These are phyloP conservation scores for Threskiornis aethiopicus DNA, from an alignment of 2,797 vertebrate species.

Conservation along the genomic window DNA sequence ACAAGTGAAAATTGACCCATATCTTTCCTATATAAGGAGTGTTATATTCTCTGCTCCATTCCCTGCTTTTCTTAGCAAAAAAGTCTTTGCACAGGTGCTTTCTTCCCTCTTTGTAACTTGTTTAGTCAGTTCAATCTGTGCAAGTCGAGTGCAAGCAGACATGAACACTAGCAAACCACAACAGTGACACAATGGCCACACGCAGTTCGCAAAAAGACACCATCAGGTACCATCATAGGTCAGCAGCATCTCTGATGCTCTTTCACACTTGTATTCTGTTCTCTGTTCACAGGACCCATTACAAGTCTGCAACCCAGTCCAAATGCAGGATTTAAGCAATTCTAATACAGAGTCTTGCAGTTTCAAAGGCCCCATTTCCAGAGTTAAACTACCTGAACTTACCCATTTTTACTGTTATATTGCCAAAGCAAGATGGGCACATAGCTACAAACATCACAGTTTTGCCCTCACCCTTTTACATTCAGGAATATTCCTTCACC, in stretches of 20 bases:
- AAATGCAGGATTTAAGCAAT: neutral
- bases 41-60: neutral
- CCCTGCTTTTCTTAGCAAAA: neutral
- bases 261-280: neutral
- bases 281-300: neutral
- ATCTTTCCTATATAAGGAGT: neutral
- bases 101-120: neutral
- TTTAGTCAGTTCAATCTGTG: neutral
- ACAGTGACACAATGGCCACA: rapidly evolving
- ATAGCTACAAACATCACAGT: neutral
- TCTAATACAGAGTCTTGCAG: neutral
- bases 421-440: neutral
- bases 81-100: neutral
- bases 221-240: rapidly evolving
- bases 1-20: neutral
- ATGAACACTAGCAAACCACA: neutral
- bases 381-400: neutral
- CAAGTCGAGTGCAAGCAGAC: neutral
- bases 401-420: neutral
- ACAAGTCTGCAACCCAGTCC: neutral
- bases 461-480: neutral
- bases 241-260: neutral
- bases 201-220: rapidly evolving
- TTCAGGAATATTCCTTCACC: neutral
- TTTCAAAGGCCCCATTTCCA: neutral